Base-by-base conservation (phyloP, 2,113 vertebrate species). In the Melanerpes formicivorus region DNA sequence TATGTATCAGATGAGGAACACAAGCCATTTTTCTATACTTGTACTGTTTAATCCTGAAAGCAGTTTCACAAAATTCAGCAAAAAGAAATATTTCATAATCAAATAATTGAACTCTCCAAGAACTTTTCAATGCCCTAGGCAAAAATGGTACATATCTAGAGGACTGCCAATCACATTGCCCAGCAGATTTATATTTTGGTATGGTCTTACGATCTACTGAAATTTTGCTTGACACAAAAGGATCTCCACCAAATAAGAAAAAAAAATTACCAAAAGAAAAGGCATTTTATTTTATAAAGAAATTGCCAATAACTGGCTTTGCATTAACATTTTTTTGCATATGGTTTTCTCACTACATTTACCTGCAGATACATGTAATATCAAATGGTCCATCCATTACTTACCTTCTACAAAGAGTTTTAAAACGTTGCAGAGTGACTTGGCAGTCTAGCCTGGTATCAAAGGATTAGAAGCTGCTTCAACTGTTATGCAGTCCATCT, bases 1-100 rank as follows among this genome's bases (percentile, higher is more conserved):
- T 89, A 90, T 86, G 30, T 95, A 95, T 96, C 96, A 95, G 91
- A 96, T 91, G 64, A 94, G 92, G 90, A 93, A 93, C 76, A 80
- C 73, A 87, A 94, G 44, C 26, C 16, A 14, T 90, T 94, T 44
- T 95, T 87, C 83, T 80, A 50, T 52, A 27, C 56, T 93, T 90
- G 59, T 87, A 85, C 70, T 95, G n/a, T 80, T 94, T 69, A 86
- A 71, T 96, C 42, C 75, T 95, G 82, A 88, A 94, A 94, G 90
- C 34, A 66, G 50, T 93, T 95, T 91, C 90, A 84, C 79, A 90
- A 90, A 96, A 96, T 80, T 94, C 84, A 93, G 89, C 50, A 73
- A 62, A 79, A 93, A 87, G 26, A 84, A 84, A 73, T 70, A 73
- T 72, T 95, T 88, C 40, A 79, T 94, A 95, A 93, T 87, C 76